Evolutionary conservation across 2,797 vertebrate species (phyloP), one percentile per base, ranked within the genome.

Genomic region (Hyperoplus immaculatus): DNA sequence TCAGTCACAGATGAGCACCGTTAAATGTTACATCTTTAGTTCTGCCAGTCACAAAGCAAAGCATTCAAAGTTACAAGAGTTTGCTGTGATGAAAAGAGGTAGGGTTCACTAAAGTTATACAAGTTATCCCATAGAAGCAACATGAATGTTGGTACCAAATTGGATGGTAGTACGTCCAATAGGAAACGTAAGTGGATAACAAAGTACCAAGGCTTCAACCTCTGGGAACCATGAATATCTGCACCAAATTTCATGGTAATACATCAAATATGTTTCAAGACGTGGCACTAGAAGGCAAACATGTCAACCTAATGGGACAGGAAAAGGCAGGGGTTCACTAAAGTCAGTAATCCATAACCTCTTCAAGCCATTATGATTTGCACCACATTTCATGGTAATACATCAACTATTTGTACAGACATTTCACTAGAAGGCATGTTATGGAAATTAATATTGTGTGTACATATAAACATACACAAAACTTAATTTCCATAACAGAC

Each of bases 1-100:
- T 15, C 0, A 10, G 50, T 62, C 66, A 56, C 4, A 46, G n/a
- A 29, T 11, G n/a, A 46, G 46, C n/a, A 29, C 8, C 43, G 14
- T 60, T 36, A 60, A 29, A 21, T 54, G 1, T 53, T 53, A 10
- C n/a, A 45, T 8, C 11, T 13, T 42, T 18, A 41, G 16, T 51
- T 71, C 54, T 53, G 42, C 13, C 46, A 2, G 15, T 46, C 50
- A 45, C 13, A 45, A 61, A 61, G n/a, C 16, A 45, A 72, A 72
- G 59, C n/a, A 46, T 51, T 50, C 8, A 5, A 60, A 16, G 12
- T 46, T 0, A n/a, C 0, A 29, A 57, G 29, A 9, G 5, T 43
- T 43, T 9, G 64, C 12, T 53, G 38, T 54, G 38, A 11, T 51
- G 50, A 3, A 29, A 29, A 29, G 29, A 29, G 29, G 29, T 29